Evolutionary conservation across 2,113 vertebrate species (phyloP).

Genomic region (Sphaerodactylus townsendi): DNA sequence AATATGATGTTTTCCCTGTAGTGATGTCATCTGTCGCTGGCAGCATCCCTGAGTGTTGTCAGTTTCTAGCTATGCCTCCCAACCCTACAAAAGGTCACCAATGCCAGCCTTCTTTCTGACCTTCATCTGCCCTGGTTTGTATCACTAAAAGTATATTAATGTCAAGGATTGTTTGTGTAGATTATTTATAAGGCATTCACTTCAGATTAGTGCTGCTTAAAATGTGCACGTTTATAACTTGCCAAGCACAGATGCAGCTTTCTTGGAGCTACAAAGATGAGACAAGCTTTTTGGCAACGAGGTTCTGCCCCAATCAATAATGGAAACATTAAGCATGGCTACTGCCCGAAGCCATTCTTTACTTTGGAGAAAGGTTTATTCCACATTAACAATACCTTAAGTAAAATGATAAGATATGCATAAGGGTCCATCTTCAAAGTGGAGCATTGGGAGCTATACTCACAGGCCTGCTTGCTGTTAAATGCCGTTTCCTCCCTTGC

Average conservation of each 20-base stretch:
- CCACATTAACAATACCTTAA: slow-evolving; percentile 48
- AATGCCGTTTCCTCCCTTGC: background rate
- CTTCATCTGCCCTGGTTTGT: slow-evolving; percentile 51
- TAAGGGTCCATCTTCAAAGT: slow-evolving; percentile 46
- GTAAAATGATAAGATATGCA: slow-evolving; percentile 55
- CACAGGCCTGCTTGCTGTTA: background rate
- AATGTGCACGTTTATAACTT: slow-evolving; percentile 50
- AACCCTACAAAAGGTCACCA: slow-evolving; percentile 18
- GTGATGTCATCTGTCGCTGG: too few relatives aligned
- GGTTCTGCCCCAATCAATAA: slow-evolving; percentile 54
- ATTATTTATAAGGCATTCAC: slow-evolving; percentile 73
- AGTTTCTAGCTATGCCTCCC: slow-evolving; percentile 6
- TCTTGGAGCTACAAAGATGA: slow-evolving; percentile 35
- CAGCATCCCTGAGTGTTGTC: too few relatives aligned
- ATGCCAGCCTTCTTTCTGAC: slow-evolving; percentile 55
- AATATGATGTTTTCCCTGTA: too few relatives aligned
- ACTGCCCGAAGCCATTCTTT: slow-evolving; percentile 49
- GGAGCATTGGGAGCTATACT: background rate
- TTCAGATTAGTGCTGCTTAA: slow-evolving; percentile 69
- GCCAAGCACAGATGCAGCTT: slow-evolving; percentile 55
- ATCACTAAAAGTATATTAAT: slow-evolving; percentile 66
- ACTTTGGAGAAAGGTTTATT: slow-evolving; percentile 58
- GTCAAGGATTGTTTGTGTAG: slow-evolving; percentile 55
- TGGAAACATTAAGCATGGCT: slow-evolving; percentile 47
- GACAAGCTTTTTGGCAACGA: background rate